Evolutionary conservation across 2,888 invertebrate genomes (phyloP).

Genomic region (Gymnoscelis rufifasciata): DNA sequence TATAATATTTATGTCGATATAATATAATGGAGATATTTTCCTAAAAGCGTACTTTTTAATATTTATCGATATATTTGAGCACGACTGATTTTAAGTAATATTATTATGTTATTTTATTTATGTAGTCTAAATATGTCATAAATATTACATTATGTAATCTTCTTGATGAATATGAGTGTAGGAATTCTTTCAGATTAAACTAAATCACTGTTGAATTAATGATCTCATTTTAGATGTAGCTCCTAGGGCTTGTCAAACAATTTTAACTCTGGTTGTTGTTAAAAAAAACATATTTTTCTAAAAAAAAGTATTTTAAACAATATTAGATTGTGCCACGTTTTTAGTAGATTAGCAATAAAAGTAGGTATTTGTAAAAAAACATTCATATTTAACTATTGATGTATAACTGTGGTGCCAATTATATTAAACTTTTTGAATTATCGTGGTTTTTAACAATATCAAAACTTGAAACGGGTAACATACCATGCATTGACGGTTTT

Average conservation of each 20-base stretch:
- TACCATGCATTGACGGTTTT: too few species aligned
- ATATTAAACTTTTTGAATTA: too few species aligned
- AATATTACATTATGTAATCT: background rate
- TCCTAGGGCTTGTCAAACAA: background rate
- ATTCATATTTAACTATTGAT: slow-evolving; percentile 1
- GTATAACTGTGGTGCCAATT: slow-evolving; percentile 27
- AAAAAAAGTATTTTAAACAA: background rate
- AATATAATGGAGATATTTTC: slow-evolving; percentile 4
- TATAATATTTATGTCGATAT: background rate
- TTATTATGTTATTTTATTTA: slow-evolving; percentile 32
- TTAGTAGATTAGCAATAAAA: background rate
- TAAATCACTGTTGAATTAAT: slow-evolving; percentile 26
- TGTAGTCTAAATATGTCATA: slow-evolving; percentile 18
- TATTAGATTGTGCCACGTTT: slow-evolving; percentile 4
- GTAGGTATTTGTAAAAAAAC: background rate
- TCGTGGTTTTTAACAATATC: too few species aligned
- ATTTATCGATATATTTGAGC: slow-evolving; percentile 31
- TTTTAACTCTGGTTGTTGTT: slow-evolving; percentile 12
- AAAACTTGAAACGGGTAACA: too few species aligned
- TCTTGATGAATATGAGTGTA: background rate
- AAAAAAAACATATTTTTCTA: slow-evolving; percentile 30
- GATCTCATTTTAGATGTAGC: background rate
- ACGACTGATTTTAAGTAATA: slow-evolving; percentile 53
- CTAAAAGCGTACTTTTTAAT: background rate
- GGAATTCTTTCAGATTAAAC: background rate